A percentile compares a stretch with the other conserved stretches of the same genome.
Conservation (phyloP, 1,140 invertebrate species). For the Drosophila trapezifrons region DNA sequence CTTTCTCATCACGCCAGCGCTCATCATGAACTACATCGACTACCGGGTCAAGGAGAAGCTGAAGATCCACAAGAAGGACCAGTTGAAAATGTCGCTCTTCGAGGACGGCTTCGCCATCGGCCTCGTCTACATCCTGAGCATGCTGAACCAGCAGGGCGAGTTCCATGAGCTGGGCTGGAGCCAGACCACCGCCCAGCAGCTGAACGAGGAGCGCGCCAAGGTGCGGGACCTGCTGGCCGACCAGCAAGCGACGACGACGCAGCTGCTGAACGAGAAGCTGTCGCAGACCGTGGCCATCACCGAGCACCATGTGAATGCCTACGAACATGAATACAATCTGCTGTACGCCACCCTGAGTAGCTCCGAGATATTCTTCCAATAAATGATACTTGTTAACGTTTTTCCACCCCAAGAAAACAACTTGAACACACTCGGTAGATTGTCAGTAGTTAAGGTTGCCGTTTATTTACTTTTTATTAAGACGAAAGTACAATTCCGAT, state of each 20-base stretch:
- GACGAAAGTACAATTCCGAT: conserved; percentile 65
- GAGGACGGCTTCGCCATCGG: conserved; percentile 99
- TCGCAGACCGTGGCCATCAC: conserved; percentile 97
- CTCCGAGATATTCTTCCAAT: conserved; percentile 96
- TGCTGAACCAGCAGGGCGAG: conserved; percentile 90
- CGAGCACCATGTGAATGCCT: conserved; percentile 90
- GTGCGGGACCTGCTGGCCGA: conserved; percentile 85
- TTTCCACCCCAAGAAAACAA: neutral
- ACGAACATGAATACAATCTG: conserved; percentile 95
- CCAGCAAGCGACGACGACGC: conserved; percentile 42
- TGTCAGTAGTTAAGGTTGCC: conserved; percentile 17
- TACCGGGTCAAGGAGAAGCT: conserved; percentile 96
- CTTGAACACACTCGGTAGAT: neutral
- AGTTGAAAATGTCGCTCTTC: conserved; percentile 91
- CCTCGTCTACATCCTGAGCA: conserved; percentile 89
- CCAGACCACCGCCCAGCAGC: conserved; percentile 92
- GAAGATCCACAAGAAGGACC: conserved; percentile 91
- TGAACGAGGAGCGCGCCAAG: conserved; percentile 87
- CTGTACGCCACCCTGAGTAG: conserved; percentile 96
- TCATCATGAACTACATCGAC: conserved; percentile 98
- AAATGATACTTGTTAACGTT: conserved; percentile 16
- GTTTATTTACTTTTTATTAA: conserved; percentile 64
- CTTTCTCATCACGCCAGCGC: conserved; percentile 95
- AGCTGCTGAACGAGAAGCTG: conserved; percentile 91
- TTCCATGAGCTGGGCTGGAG: conserved; percentile 99